Conservation (phyloP, 2,797 vertebrate species). For the Lutjanus campechanus region DNA sequence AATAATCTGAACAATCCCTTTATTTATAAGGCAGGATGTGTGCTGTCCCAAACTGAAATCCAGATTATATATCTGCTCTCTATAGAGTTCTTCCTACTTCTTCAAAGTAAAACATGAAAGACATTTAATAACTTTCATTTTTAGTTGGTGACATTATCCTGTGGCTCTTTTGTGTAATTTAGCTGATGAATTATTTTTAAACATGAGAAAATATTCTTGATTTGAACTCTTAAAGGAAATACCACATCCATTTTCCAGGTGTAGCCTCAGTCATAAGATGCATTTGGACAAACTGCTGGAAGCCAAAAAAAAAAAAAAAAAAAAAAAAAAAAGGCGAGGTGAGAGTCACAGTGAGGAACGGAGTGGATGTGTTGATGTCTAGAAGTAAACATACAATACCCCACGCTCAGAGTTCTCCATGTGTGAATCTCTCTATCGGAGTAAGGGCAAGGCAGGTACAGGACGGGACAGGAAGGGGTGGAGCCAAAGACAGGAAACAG, state of each 20-base stretch:
- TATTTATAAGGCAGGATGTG: neutral
- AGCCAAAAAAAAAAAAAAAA: constrained; percentile 2
- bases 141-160: neutral
- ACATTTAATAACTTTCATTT: neutral
- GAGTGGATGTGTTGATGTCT: constrained; percentile 80
- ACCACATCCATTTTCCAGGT: constrained; percentile 27
- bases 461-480: constrained; percentile 79
- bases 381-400: constrained; percentile 89
- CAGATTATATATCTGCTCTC: neutral
- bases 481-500: constrained; percentile 85
- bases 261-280: constrained; percentile 24
- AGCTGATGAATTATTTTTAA: neutral
- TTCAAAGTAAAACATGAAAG: neutral
- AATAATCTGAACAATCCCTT: too few species aligned
- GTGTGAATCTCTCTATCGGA: constrained; percentile 90
- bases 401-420: constrained; percentile 90
- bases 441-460: constrained; percentile 82
- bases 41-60: neutral
- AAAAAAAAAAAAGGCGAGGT: constrained; percentile 26
- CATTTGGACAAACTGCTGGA: constrained; percentile 30
- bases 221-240: neutral
- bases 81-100: too few species aligned
- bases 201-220: too few species aligned
- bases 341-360: constrained; percentile 50
- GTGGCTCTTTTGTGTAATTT: neutral